Conservation (phyloP, 2,797 vertebrate genomes). For the Pitangus sulphuratus region DNA sequence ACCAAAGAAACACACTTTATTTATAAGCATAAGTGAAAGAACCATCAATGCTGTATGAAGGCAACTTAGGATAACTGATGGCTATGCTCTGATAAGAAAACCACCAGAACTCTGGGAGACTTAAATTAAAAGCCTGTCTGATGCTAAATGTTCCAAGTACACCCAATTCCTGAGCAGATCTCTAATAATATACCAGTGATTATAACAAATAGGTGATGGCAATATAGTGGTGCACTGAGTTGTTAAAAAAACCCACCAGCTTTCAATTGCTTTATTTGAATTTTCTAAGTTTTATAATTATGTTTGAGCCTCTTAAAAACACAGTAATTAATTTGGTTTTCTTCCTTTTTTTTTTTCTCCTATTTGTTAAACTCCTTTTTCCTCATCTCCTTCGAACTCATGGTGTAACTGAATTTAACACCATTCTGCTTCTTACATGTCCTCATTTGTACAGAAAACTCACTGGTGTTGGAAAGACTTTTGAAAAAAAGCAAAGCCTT, state of each 20-base stretch:
- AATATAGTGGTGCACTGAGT: not conserved
- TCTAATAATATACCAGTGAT: not conserved
- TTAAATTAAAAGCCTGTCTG: conserved; percentile 37
- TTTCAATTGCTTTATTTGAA: not conserved
- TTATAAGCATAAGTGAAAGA: conserved; percentile 21
- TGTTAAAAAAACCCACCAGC: not conserved
- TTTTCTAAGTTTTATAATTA: not conserved
- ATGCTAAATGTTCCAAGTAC: not conserved
- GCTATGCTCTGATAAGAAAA: not conserved
- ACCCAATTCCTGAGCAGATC: not conserved
- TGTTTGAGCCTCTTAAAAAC: not conserved
- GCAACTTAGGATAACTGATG: not conserved
- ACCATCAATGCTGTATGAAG: not conserved
- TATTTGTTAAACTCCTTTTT: not conserved
- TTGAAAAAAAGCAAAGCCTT: not conserved
- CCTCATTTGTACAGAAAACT: not conserved
- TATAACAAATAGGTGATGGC: conserved; percentile 12
- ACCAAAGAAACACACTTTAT: not conserved
- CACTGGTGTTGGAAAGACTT: not conserved
- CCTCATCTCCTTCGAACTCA: not conserved
- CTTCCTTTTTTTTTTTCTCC: not conserved
- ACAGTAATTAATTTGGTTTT: conserved; percentile 1
- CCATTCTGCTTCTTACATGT: not conserved
- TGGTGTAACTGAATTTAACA: not conserved
- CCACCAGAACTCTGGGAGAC: not conserved